Conservation (phyloP, 64 coral and sea anemone genomes). For the Astreopora myriophthalma region DNA sequence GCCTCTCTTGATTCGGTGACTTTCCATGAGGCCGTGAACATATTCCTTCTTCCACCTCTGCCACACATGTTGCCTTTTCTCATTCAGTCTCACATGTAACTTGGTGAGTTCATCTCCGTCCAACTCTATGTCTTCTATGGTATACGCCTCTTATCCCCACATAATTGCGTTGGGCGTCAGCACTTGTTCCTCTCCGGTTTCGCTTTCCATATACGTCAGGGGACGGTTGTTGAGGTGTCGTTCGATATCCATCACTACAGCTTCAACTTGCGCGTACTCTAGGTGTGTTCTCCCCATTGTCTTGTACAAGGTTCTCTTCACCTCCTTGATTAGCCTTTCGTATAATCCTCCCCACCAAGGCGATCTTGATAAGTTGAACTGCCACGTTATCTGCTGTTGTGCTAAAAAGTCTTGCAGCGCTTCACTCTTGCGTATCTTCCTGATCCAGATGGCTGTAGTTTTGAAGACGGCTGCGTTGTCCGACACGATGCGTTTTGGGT, state of each 20-base stretch:
- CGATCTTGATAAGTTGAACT: conserved; percentile 70
- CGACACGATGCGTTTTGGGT: conserved; percentile 59
- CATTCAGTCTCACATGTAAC: neutral
- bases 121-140: conserved; percentile 10
- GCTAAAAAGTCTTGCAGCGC: conserved; percentile 52
- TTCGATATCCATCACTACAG: conserved; percentile 74
- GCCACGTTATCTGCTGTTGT: conserved; percentile 41
- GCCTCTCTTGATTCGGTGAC: conserved; percentile 47
- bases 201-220: conserved; percentile 6
- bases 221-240: conserved; percentile 29
- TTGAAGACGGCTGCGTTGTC: conserved; percentile 72
- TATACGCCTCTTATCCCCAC: conserved; percentile 20
- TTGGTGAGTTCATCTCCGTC: conserved; percentile 66
- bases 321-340: conserved; percentile 56
- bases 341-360: conserved; percentile 79
- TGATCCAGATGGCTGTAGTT: conserved; percentile 56
- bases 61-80: conserved; percentile 14
- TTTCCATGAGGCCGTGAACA: conserved; percentile 74
- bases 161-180: conserved; percentile 37
- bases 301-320: conserved; percentile 85
- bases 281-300: conserved; percentile 67
- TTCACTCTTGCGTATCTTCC: conserved; percentile 65
- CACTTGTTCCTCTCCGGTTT: neutral
- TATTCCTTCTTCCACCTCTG: conserved; percentile 69
- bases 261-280: conserved; percentile 46